These are phyloP conservation scores for Alauda arvensis DNA, from an alignment of 2,797 vertebrate genomes.

Conservation along the genomic window DNA sequence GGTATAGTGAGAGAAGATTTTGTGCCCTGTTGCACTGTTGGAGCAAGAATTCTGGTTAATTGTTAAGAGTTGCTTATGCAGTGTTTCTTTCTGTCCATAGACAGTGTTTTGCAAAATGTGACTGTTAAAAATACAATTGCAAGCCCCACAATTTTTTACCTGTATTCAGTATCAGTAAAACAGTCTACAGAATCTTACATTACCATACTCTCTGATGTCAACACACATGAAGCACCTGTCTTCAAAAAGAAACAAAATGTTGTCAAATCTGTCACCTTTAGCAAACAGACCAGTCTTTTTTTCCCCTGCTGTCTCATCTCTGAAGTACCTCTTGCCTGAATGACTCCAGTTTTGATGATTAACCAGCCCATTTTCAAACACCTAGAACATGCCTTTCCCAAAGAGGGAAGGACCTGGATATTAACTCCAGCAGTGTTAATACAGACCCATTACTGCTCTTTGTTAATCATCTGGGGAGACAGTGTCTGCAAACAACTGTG, in stretches of 20 bases:
- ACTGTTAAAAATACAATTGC: neutral
- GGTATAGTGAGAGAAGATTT: slow-evolving; percentile 54
- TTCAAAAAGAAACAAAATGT: slow-evolving; percentile 1
- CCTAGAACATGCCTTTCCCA: slow-evolving; percentile 2
- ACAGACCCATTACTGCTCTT: neutral
- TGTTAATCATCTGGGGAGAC: neutral
- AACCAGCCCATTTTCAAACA: slow-evolving; percentile 23
- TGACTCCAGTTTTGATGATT: slow-evolving; percentile 36
- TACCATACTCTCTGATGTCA: neutral
- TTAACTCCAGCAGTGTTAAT: neutral
- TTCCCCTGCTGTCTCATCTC: neutral
- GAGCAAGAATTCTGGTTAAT: neutral
- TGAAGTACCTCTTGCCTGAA: neutral
- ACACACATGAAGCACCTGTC: neutral
- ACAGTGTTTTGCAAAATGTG: neutral
- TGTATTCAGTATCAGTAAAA: neutral
- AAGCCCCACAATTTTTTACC: neutral
- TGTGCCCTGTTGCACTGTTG: neutral
- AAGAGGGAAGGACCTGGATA: neutral
- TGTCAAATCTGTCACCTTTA: slow-evolving; percentile 11
- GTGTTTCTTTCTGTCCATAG: neutral
- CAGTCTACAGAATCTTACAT: neutral
- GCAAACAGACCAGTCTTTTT: neutral
- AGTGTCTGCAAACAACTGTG: neutral
- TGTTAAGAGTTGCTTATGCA: slow-evolving; percentile 35